Conservation (phyloP, 2,888 invertebrate genomes). For the Leptinotarsa tumamoca region DNA sequence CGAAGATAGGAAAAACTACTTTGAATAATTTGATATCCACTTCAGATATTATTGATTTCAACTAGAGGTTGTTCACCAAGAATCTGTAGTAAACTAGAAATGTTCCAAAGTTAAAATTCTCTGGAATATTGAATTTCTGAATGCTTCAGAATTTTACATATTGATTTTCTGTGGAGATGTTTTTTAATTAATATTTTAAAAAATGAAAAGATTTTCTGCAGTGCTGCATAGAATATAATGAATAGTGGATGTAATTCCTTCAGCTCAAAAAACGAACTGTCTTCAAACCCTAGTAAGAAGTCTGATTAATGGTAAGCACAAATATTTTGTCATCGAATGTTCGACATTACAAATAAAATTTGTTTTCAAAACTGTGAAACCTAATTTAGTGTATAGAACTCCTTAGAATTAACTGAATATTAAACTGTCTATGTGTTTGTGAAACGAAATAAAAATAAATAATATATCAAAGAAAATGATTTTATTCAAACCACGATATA, state of each 20-base stretch:
- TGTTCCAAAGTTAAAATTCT: too few relatives aligned
- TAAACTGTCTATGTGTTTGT: too few relatives aligned
- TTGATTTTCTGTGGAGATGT: background rate
- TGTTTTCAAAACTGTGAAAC: background rate
- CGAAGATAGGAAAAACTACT: too few relatives aligned
- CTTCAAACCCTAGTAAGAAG: background rate
- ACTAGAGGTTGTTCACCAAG: too few relatives aligned
- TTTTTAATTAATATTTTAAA: background rate
- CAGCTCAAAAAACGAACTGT: slow-evolving; percentile 1
- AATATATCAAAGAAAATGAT: too few relatives aligned
- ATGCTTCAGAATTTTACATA: background rate
- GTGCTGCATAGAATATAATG: background rate
- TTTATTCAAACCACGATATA: too few relatives aligned
- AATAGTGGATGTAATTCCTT: background rate
- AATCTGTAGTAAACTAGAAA: too few relatives aligned
- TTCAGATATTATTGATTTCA: too few relatives aligned
- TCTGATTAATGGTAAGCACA: slow-evolving; percentile 4
- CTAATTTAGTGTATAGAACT: background rate
- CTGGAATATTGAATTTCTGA: background rate
- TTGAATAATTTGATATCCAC: too few relatives aligned
- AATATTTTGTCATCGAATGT: slow-evolving; percentile 3
- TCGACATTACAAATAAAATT: background rate
- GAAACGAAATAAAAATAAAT: too few relatives aligned
- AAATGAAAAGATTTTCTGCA: background rate
- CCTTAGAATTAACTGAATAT: background rate